Base-by-base conservation (phyloP, 2,797 vertebrate genomes). In the Serranus cabrilla region DNA sequence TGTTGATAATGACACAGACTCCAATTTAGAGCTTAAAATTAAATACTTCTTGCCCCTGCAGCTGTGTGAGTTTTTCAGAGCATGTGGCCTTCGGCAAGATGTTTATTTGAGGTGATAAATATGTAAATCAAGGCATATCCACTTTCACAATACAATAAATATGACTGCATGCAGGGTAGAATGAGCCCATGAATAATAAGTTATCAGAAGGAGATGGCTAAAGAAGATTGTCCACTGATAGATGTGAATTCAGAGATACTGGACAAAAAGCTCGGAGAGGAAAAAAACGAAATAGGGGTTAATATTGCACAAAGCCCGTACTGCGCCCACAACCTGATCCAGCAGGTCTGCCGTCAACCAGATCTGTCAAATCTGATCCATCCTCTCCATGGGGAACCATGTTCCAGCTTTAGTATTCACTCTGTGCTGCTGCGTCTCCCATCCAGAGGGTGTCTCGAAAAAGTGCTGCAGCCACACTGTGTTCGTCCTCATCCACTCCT, bases 341-440 rank as follows among this genome's bases (percentile, higher is more conserved):
- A 59, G 58, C 57, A 50, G 52, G 57, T 58, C 51, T 43, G 7
- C 18, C 39, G 20, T 62, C 65, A 57, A 72, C 40, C n/a, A 54
- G 40, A 68, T 64, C 51, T 61, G 50, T 62, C 74, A 56, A 58
- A 42, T 80, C 25, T 25, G 25, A 71, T 80, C 21, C 57, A 17
- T 39, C 31, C 43, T 59, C 61, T 77, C 68, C 43, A 42, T 20
- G 20, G 60, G 54, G 58, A 82, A 45, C 47, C 50, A 18, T 61
- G 62, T 43, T 72, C 3, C 2, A 21, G 50, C 16, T 55, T 81
- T 50, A 74, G 61, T 54, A 71, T 84, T 74, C 58, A 64, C 40
- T 40, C 51, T 39, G 39, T 43, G 52, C 31, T 8, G n/a, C 20
- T 58, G 49, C 58, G 34, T 42, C 54, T 69, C 45, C 47, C 25